Percentiles rank a stretch among this genome's conserved stretches.
phyloP scores from a whole-genome alignment of 2,113 vertebrate species.

The Psephotus haematonotus region DNA sequence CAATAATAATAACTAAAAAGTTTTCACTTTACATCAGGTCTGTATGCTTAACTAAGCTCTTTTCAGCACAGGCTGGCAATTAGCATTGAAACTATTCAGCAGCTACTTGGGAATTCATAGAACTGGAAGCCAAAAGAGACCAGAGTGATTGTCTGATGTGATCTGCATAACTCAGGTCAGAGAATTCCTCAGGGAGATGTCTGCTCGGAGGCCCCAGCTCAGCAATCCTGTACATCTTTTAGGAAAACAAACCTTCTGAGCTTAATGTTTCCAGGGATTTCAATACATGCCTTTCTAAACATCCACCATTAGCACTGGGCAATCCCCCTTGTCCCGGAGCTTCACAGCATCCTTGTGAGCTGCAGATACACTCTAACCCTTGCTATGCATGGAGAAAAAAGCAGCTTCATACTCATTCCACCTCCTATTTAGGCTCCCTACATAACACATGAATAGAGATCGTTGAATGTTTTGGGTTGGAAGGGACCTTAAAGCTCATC shows the following conservation, averaged over 20 bases:
- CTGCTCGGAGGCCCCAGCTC: constrained; percentile 5
- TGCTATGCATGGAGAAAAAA: not conserved
- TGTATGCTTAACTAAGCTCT: constrained; percentile 27
- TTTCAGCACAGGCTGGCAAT: constrained; percentile 13
- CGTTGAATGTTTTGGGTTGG: not conserved
- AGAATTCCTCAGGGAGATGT: not conserved
- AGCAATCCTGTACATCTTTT: not conserved
- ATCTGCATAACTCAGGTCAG: constrained; percentile 41
- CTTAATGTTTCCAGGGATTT: constrained; percentile 25
- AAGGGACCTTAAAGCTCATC: not conserved
- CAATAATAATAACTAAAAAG: not conserved
- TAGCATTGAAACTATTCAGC: not conserved
- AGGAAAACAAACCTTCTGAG: constrained; percentile 17
- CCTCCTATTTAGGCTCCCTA: not conserved
- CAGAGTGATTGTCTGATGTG: not conserved
- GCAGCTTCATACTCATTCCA: not conserved
- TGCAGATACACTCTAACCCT: not conserved
- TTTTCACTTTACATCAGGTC: not conserved
- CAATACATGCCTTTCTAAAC: not conserved
- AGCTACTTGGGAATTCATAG: constrained; percentile 37
- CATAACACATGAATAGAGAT: not conserved
- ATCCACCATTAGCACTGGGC: not conserved
- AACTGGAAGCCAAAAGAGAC: not conserved
- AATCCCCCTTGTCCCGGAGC: not conserved
- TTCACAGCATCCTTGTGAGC: not conserved